Percentiles rank a stretch among this genome's conserved stretches.
These are phyloP conservation scores for Cossypha dichroa DNA, from an alignment of 2,797 vertebrate genomes.

Conservation along the genomic window DNA sequence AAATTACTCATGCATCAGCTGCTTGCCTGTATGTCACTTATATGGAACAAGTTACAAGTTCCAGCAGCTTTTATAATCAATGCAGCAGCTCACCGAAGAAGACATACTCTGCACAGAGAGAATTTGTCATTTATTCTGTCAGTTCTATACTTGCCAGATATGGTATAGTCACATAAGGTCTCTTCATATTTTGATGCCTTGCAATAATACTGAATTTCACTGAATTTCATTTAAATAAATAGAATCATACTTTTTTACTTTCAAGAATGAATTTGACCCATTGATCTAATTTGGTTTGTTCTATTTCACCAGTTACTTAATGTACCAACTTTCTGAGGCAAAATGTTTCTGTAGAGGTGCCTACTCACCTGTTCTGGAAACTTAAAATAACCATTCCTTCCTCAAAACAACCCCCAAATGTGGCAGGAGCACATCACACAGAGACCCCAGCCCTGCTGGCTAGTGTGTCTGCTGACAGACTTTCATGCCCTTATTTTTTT, in stretches of 20 bases:
- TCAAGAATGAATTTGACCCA: neutral
- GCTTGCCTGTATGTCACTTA: neutral
- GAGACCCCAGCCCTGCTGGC: accelerated
- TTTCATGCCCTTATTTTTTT: neutral
- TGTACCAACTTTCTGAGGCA: neutral
- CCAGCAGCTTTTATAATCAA: neutral
- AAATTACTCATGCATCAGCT: neutral
- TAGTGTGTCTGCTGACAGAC: neutral
- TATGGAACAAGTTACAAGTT: neutral
- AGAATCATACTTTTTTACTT: neutral
- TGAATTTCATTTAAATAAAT: neutral
- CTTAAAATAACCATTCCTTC: neutral
- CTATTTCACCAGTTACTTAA: neutral
- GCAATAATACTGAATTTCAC: neutral
- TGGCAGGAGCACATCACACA: neutral
- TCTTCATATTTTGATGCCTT: neutral
- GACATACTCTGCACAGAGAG: neutral
- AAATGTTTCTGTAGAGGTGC: neutral
- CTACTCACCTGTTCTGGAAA: neutral
- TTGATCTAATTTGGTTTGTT: neutral
- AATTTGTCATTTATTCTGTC: conserved; percentile 2
- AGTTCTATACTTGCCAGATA: neutral
- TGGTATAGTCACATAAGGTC: neutral
- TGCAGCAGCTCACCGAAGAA: neutral
- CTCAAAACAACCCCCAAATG: neutral